Evolutionary conservation across 1,140 invertebrate genomes (phyloP), one percentile per base, ranked within the genome.

Genomic region (Ceratoteleas bidentatus): DNA sequence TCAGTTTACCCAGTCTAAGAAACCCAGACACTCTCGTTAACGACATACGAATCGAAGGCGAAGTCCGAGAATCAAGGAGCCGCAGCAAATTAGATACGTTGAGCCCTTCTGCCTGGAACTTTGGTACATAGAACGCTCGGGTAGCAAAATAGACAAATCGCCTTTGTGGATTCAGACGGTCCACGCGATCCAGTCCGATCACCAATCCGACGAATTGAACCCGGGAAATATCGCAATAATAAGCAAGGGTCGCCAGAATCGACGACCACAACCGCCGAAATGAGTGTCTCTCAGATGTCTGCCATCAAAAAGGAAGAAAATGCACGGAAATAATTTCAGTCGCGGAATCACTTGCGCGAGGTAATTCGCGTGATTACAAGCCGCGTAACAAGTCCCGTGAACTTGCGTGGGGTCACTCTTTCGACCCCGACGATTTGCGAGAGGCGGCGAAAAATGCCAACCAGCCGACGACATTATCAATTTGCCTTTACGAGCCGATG

Each of bases 71-170:
- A 77, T 77, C 80, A 58, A 73, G 62, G 56, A 82, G 66, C 73
- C 53, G 73, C 43, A 40, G 74, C 64, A 82, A 82, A 82, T 74
- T 82, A 40, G 74, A 77, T 77, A 82, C 62, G 69, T 64, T 77
- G 69, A 82, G 73, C 74, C 73, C 62, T 66, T 53, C 32, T 43
- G 73, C 73, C 74, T 62, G 69, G 62, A 58, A 77, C 69, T 82
- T 77, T 73, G 56, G 54, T 72, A 66, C 61, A 62, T 56, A 54
- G 73, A 68, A 62, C 78, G 60, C 70, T 53, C 16, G 66, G 75
- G 72, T 72, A 76, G 68, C 50, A 68, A 80, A 74, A 58, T 58
- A 73, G 64, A 80, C 43, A 50, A 73, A 62, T 75, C 64, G 43
- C 33, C 73, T 68, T 76, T 76, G 61, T 81, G 14, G 62, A 50